Evolutionary conservation across 1,140 invertebrate genomes (phyloP), one percentile per base, ranked within the genome.

Genomic region (Orchesella cincta): DNA sequence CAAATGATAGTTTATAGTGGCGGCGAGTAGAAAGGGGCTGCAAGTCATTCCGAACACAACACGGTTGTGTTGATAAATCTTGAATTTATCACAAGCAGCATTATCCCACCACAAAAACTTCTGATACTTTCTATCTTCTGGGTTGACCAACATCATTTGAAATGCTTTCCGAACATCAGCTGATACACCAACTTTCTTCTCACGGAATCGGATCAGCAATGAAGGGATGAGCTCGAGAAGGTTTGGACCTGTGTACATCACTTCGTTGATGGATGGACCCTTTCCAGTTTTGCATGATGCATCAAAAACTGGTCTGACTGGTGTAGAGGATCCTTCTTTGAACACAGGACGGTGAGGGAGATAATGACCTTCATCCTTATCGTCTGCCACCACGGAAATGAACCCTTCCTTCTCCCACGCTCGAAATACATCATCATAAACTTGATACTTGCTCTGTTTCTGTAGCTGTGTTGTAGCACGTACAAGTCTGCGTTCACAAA

Each of bases 21-120:
- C 83, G 1, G 78, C 80, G 34, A 86, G 74, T 23, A 85, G 71
- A 79, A 85, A 84, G 0, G 83, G 84, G 33, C 83, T 84, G 80
- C 57, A 14, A 81, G 83, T 75, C 84, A 85, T 5, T 83, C 84
- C 67, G 83, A 83, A 83, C 0, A 82, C 78, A 20, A 83, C 81
- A 39, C 80, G 39, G 28, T 73, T 73, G 62, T 77, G 80, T 34
- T 82, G 35, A 64, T 78, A 83, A 76, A 81, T 26, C 28, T 12
- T 26, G 26, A 64, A 12, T 12, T 8, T 16, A 8, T 29, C 26
- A 12, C 23, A 23, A 8, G 5, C 57, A 8, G 8, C 20, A 64
- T 64, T 64, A 8, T 64, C 23, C 57, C 57, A 64, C 57, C 57
- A 64, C 14, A 64, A 29, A 64, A 64, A 64, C 57, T 16, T 64